Conservation (phyloP, 2,888 invertebrate species). For the Leptogaster cylindrica region DNA sequence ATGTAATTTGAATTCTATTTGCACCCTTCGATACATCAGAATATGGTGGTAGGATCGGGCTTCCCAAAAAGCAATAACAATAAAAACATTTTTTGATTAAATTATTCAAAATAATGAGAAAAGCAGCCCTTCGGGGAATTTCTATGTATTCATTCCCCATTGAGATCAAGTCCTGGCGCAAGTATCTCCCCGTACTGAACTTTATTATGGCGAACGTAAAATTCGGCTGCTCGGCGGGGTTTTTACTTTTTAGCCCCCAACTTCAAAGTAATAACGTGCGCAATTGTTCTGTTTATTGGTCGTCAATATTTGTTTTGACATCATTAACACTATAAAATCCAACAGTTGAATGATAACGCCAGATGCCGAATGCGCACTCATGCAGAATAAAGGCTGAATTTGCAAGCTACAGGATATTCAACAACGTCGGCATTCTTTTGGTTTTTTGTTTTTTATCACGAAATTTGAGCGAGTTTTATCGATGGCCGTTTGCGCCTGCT, state of each 20-base stretch:
- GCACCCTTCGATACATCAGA: constrained; percentile 28
- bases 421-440: not conserved
- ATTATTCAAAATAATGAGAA: constrained; percentile 42
- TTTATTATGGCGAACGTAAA: constrained; percentile 24
- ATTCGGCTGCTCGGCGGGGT: constrained; percentile 11
- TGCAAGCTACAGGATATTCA: no score
- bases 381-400: constrained; percentile 34
- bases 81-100: constrained; percentile 42
- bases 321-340: constrained; percentile 38
- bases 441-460: constrained; percentile 15
- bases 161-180: not conserved
- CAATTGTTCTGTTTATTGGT: constrained; percentile 26
- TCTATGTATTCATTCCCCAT: constrained; percentile 23
- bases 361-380: constrained; percentile 8
- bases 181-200: constrained; percentile 17
- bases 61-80: constrained; percentile 31
- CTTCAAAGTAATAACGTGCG: constrained; percentile 17
- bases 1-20: constrained; percentile 37
- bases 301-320: constrained; percentile 40
- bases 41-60: constrained; percentile 4
- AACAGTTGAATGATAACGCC: constrained; percentile 6
- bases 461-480: no score
- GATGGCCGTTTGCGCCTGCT: constrained; percentile 19
- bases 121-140: constrained; percentile 35
- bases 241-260: not conserved